phyloP scores from a whole-genome alignment of 1,140 invertebrate species.

The Kradibia gibbosae region DNA sequence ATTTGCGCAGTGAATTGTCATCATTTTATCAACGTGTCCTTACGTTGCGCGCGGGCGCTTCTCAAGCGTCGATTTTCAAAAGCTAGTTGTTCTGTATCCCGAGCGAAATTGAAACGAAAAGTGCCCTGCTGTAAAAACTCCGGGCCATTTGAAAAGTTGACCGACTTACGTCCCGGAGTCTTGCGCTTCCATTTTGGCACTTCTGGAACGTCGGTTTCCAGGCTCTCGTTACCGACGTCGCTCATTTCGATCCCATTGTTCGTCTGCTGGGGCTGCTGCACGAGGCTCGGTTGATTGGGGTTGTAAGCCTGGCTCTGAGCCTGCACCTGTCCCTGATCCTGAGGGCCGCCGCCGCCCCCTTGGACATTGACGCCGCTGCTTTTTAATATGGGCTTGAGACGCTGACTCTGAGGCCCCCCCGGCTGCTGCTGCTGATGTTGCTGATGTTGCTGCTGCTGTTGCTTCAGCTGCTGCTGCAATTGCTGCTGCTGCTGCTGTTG shows the following conservation, averaged over 20 bases:
- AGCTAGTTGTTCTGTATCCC: too few relatives aligned
- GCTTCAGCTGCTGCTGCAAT: constrained; percentile 32
- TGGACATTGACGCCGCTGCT: constrained; percentile 51
- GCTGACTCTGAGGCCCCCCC: constrained; percentile 54
- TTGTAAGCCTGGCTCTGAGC: constrained; percentile 16
- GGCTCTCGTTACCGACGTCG: constrained; percentile 50
- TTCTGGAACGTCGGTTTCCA: constrained; percentile 57
- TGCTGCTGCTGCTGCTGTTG: constrained; percentile 40
- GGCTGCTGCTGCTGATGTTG: constrained; percentile 48
- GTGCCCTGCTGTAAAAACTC: too few relatives aligned
- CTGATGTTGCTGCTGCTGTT: constrained; percentile 41
- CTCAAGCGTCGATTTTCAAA: too few relatives aligned
- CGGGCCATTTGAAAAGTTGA: too few relatives aligned
- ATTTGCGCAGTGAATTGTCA: constrained; percentile 71
- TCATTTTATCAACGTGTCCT: constrained; percentile 53
- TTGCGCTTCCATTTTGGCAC: constrained; percentile 65
- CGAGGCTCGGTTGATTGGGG: constrained; percentile 38
- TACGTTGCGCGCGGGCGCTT: too few relatives aligned
- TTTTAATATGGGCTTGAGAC: constrained; percentile 68
- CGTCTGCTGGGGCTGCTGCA: constrained; percentile 27
- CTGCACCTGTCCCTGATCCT: constrained; percentile 38
- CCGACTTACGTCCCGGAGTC: constrained; percentile 63
- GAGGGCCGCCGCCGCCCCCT: constrained; percentile 41
- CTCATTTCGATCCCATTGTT: constrained; percentile 36
- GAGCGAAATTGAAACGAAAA: too few relatives aligned